A percentile compares a stretch with the other conserved stretches of the same genome.
phyloP scores from a whole-genome alignment of 2,888 invertebrate genomes.

The Conchocele bisecta region DNA sequence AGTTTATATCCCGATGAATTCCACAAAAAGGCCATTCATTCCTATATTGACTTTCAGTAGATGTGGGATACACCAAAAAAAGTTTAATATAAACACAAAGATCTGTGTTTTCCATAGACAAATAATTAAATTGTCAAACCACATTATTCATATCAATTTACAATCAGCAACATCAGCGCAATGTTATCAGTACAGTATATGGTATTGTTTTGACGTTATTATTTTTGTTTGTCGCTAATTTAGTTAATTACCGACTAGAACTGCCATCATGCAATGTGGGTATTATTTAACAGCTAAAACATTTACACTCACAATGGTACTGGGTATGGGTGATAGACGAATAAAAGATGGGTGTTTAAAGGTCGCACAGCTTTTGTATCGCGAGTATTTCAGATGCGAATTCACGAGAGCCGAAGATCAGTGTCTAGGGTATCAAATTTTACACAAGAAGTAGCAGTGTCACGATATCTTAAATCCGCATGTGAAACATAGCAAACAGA shows the following conservation, averaged over 20 bases:
- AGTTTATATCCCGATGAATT: too few species aligned
- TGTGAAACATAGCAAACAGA: too few species aligned
- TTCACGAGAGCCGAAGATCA: slow-evolving; percentile 38
- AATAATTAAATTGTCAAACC: too few species aligned
- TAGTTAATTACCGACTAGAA: slow-evolving; percentile 30
- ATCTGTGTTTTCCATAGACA: too few species aligned
- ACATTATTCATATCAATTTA: slow-evolving; percentile 41
- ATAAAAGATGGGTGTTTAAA: slow-evolving; percentile 22
- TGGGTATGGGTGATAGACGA: slow-evolving; percentile 44
- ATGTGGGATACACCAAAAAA: too few species aligned
- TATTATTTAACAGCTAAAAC: slow-evolving; percentile 50
- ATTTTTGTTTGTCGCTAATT: slow-evolving; percentile 42
- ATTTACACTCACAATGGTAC: slow-evolving; percentile 26
- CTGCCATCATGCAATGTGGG: slow-evolving; percentile 47
- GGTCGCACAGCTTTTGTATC: slow-evolving; percentile 32
- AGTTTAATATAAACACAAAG: too few species aligned
- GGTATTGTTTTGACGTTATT: slow-evolving; percentile 38
- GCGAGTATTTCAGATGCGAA: slow-evolving; percentile 23
- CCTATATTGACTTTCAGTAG: too few species aligned
- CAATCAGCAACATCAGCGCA: too few species aligned
- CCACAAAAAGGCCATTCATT: too few species aligned
- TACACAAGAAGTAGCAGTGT: slow-evolving; percentile 36
- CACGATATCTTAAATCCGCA: too few species aligned
- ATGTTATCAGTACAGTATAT: slow-evolving; percentile 31
- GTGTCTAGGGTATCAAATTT: slow-evolving; percentile 38